A percentile compares a stretch with the other conserved stretches of the same genome.
phyloP scores from a whole-genome alignment of 2,113 vertebrate genomes.

The Rhodinocichla rosea region DNA sequence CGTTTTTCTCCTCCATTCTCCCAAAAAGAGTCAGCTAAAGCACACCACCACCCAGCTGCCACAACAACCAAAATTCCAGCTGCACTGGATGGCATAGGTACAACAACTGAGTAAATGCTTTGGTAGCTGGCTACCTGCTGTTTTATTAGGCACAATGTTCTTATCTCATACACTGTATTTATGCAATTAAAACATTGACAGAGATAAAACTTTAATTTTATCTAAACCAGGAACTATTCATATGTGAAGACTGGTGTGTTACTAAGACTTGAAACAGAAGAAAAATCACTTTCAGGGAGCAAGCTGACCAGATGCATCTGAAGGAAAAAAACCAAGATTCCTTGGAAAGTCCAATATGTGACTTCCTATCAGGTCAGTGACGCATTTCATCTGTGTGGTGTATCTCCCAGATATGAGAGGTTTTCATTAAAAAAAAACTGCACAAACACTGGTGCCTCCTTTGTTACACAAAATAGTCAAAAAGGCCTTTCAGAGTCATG shows the following conservation, averaged over 20 bases:
- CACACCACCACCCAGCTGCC: background rate
- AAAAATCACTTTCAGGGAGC: background rate
- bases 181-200: background rate
- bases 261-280: background rate
- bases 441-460: background rate
- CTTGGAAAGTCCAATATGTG: background rate
- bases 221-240: background rate
- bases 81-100: background rate
- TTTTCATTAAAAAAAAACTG: constrained; percentile 10
- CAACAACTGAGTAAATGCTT: background rate
- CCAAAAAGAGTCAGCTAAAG: background rate
- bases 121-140: background rate
- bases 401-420: background rate
- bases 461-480: background rate
- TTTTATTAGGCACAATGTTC: background rate
- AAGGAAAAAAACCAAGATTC: background rate
- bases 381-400: fast-evolving
- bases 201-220: background rate
- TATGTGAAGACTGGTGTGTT: background rate
- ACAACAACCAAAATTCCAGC: background rate
- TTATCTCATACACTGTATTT: background rate
- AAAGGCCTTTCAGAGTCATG: background rate
- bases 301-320: background rate
- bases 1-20: background rate
- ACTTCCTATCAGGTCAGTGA: background rate